phyloP scores from a whole-genome alignment of 2,797 vertebrate genomes.

The Smutsia gigantea region DNA sequence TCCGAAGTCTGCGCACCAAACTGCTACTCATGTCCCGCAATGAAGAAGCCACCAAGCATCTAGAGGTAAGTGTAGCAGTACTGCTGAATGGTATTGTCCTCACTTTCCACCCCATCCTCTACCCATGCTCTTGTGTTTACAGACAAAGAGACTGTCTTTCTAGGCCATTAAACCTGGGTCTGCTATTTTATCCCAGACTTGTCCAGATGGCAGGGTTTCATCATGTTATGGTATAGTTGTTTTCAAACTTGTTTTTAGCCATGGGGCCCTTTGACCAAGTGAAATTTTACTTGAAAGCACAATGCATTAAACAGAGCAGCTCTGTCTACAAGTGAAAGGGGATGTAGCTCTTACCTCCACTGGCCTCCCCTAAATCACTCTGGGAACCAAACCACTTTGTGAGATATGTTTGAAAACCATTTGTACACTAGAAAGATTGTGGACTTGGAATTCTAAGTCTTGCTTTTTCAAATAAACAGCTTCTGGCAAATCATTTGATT shows the following conservation, averaged over 20 bases:
- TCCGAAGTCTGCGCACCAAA: slow-evolving; percentile 95
- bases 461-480: slow-evolving; percentile 31
- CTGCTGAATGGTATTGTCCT: background rate
- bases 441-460: background rate
- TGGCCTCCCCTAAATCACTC: background rate
- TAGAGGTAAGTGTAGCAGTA: slow-evolving; percentile 88
- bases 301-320: background rate
- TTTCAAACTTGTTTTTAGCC: background rate
- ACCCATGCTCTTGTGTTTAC: background rate
- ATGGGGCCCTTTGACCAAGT: background rate
- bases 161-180: background rate
- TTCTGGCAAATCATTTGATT: slow-evolving; percentile 35
- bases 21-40: slow-evolving; percentile 95
- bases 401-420: background rate
- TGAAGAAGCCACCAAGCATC: slow-evolving; percentile 94
- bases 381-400: background rate
- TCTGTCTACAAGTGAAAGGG: background rate
- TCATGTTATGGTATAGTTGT: background rate
- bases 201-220: background rate
- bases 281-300: slow-evolving; percentile 34
- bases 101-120: background rate
- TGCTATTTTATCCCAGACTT: background rate
- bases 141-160: background rate
- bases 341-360: background rate
- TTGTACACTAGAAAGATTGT: background rate